phyloP scores from a whole-genome alignment of 2,113 vertebrate genomes.

The Anhinga rufa region DNA sequence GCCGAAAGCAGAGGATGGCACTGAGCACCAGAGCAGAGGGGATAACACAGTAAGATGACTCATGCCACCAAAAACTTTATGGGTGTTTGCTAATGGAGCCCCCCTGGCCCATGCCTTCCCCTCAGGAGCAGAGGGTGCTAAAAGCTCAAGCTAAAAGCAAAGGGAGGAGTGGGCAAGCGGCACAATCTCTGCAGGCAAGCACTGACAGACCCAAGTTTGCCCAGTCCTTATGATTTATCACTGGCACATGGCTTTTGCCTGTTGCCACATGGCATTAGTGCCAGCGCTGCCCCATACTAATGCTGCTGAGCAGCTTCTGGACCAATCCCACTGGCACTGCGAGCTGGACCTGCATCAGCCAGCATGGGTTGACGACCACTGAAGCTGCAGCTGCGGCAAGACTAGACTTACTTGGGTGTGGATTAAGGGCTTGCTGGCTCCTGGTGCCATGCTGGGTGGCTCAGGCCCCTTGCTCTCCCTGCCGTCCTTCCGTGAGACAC shows the following conservation, averaged over 20 bases:
- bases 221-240: not conserved
- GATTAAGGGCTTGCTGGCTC: not conserved
- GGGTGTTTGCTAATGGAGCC: not conserved
- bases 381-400: not conserved
- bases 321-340: not conserved
- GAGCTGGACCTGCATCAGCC: not conserved
- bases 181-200: not conserved
- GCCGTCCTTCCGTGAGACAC: rapidly evolving
- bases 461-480: not conserved
- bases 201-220: not conserved
- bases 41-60: not conserved
- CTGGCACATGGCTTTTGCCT: not conserved
- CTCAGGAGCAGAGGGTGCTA: not conserved
- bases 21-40: not conserved
- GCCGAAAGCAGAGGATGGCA: not conserved
- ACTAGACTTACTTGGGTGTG: not conserved
- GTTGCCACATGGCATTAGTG: not conserved
- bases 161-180: not conserved
- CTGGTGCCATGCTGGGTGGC: rapidly evolving
- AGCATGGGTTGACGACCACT: not conserved
- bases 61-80: not conserved
- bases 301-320: not conserved
- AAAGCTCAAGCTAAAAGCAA: not conserved
- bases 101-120: not conserved
- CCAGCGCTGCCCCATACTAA: not conserved